phyloP scores from a whole-genome alignment of 2,113 vertebrate species.

The Oplegnathus fasciatus region DNA sequence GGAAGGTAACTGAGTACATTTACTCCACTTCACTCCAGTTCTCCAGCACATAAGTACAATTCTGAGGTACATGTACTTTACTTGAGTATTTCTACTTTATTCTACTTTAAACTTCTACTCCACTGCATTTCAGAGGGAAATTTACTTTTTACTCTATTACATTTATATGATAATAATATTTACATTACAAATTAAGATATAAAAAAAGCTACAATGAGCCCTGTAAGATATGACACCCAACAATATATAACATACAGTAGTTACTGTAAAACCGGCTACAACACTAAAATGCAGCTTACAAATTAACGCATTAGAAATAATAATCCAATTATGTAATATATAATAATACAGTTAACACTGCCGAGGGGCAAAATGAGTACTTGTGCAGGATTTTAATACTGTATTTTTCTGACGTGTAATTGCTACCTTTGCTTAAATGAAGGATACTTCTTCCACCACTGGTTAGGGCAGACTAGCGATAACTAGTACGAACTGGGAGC shows the following conservation, averaged over 20 bases:
- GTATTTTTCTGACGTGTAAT: background rate
- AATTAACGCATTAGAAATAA: background rate
- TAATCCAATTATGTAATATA: conserved; percentile 8
- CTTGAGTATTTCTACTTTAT: background rate
- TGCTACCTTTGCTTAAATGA: background rate
- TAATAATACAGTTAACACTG: conserved; percentile 2
- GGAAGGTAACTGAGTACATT: background rate
- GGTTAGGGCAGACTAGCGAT: background rate
- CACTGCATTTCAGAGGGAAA: background rate
- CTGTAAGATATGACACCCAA: background rate
- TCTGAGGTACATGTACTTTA: background rate
- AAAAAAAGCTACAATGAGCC: background rate
- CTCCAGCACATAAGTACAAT: background rate
- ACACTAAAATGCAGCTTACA: conserved; percentile 6
- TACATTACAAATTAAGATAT: background rate
- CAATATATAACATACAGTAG: background rate
- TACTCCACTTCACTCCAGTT: conserved; percentile 5
- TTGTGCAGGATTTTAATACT: background rate
- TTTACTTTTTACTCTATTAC: background rate
- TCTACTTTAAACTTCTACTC: background rate
- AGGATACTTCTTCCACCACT: background rate
- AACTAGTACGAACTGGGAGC: conserved; percentile 1
- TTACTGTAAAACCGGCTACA: background rate
- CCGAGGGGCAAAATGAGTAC: background rate
- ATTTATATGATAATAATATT: background rate